Percentiles rank a stretch among this genome's conserved stretches.
phyloP scores from a whole-genome alignment of 2,797 vertebrate species.

The Esox masquinongy region DNA sequence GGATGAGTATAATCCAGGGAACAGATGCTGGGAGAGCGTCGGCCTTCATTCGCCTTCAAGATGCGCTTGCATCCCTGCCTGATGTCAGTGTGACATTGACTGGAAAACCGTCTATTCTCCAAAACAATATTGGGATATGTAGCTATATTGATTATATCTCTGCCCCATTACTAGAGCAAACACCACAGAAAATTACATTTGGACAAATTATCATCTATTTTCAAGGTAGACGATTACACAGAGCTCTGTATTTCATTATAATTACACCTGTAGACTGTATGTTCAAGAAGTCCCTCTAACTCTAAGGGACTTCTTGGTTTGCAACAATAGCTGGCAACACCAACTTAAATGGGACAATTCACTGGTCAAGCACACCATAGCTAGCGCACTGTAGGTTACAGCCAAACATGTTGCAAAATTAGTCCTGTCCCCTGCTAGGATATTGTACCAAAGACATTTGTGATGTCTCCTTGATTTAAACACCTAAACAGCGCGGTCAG shows the following conservation, averaged over 20 bases:
- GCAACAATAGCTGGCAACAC: not conserved
- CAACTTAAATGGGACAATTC: constrained; percentile 1
- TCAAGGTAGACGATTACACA: too few species aligned
- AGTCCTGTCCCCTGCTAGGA: constrained; percentile 24
- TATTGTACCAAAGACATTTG: constrained; percentile 40
- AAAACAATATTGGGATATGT: constrained; percentile 7
- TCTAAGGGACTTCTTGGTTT: not conserved
- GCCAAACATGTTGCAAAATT: constrained; percentile 11
- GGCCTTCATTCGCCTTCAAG: not conserved
- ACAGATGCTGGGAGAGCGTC: constrained; percentile 59
- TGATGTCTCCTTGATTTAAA: constrained; percentile 57
- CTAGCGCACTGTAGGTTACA: constrained; percentile 1
- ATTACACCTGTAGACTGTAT: not conserved
- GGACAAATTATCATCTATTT: too few species aligned
- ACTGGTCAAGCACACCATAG: not conserved
- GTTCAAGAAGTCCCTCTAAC: not conserved
- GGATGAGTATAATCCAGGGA: constrained; percentile 59
- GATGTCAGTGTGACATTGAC: too few species aligned
- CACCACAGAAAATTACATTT: too few species aligned
- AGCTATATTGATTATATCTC: too few species aligned
- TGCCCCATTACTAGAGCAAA: too few species aligned
- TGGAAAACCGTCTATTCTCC: not conserved
- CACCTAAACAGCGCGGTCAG: constrained; percentile 40
- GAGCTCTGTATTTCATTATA: too few species aligned
- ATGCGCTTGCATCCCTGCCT: too few species aligned